Base-by-base conservation (phyloP, 2,888 invertebrate genomes). In the Oxystoma pomonae region DNA sequence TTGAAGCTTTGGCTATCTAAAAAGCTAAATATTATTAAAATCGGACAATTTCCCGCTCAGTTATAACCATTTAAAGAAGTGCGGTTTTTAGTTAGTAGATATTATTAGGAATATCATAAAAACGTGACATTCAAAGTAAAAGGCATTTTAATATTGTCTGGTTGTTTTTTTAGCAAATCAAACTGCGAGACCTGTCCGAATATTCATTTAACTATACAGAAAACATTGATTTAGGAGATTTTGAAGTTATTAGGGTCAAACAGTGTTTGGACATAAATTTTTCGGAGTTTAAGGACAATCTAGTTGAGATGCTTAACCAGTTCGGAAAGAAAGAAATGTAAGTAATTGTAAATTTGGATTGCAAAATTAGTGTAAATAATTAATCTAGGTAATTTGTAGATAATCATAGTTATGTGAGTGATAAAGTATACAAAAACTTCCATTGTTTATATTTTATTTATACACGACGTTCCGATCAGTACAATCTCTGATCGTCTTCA, bases 261-360 rank as follows among this genome's bases (percentile, higher is more conserved):
- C 80, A 80, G 65, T 71, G 68, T 58, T 68, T 80, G 49, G 80
- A 80, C 65, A 78, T 80, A 57, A 72, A 74, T 65, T 80, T 75
- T 66, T 71, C 71, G 55, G 80, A 80, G 69, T 75, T 80, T 60
- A 75, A 75, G 62, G 69, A 71, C 7, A 77, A 79, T 67, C 67
- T 80, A 50, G 68, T 79, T 3, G 79, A 79, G 65, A 70, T 80
- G 71, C 68, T 80, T 18, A 69, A 73, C 35, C 75, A 76, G 64
- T 70, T 73, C 57, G 65, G 69, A 17, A 71, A 66, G 56, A 74
- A 71, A 66, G 71, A 76, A 71, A 75, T 76, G 76, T 76, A 70
- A 64, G 69, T 61, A 3, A 57, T n/a, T n/a, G n/a, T n/a, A n/a
- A 16, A 19, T 56, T 55, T 20, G 57, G 3, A 55, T 58, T 57